Evolutionary conservation across 2,113 vertebrate species (phyloP), one percentile per base, ranked within the genome.

Genomic region (Semnornis frantzii): DNA sequence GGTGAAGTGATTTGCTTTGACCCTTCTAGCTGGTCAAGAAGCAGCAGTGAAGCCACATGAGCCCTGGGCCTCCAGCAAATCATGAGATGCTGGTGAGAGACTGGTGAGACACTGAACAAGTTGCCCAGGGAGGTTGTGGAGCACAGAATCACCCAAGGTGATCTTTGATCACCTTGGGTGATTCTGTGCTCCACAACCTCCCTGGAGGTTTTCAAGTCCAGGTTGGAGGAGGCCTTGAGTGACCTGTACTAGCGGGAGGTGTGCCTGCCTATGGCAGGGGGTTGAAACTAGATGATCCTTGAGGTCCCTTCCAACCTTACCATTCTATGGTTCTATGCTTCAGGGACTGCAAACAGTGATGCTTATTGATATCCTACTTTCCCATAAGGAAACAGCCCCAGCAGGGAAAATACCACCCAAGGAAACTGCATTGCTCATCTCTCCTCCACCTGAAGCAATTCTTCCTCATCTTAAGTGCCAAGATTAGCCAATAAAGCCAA

Each of bases 391-490:
- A 60, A 13, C 4, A 70, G 28, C 24, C 55, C 19, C 28, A 64
- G 20, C 8, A 76, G n/a, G 12, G n/a, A 28, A 68, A 8, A 19
- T 8, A 3, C 9, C 15, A 24, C n/a, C 20, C 1, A 1, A 69
- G 59, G 31, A 62, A 25, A 8, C 25, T 24, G 6, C 23, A 3
- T 42, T 27, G 69, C 55, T 65, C 12, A 0, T 44, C 55, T 60
- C 37, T 1, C 4, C 64, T 42, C 69, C 17, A 15, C 6, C 7
- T 0, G 0, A n/a, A 68, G 31, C 13, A 20, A 70, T 2, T 16
- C 55, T 44, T 80, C 66, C 75, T 62, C 0, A 0, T 27, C 17
- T 28, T 9, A 11, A 60, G 39, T 1, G 3, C 81, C 65, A 55
- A 63, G 2, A 16, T 0, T 4, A 1, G 6, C 3, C 66, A 54